phyloP scores from a whole-genome alignment of 2,888 invertebrate species.

The Drosophila colorata region DNA sequence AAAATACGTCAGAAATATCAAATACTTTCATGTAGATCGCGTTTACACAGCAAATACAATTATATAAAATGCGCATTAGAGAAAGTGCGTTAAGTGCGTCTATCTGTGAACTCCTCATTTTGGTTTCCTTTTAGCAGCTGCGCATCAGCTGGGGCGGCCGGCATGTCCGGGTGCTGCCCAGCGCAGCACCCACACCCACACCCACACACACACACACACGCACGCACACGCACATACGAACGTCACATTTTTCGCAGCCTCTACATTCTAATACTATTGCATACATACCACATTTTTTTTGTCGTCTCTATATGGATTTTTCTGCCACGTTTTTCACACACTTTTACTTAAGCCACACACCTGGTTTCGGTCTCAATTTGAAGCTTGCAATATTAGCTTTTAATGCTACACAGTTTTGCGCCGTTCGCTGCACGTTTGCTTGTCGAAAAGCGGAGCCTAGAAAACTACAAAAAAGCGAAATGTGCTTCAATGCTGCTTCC shows the following conservation, averaged over 20 bases:
- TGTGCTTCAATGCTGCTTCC: constrained; percentile 75
- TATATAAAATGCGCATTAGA: constrained; percentile 38
- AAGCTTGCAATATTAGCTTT: constrained; percentile 58
- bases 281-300: constrained; percentile 71
- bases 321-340: constrained; percentile 77
- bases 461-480: constrained; percentile 58
- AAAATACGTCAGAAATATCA: constrained; percentile 8
- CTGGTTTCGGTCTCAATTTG: constrained; percentile 51
- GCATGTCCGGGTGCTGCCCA: constrained; percentile 48
- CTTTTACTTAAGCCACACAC: constrained; percentile 53
- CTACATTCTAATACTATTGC: constrained; percentile 55
- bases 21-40: constrained; percentile 28
- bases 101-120: constrained; percentile 12
- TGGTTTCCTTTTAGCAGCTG: constrained; percentile 19
- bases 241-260: constrained; percentile 59
- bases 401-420: constrained; percentile 44
- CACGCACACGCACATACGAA: constrained; percentile 15
- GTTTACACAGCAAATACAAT: constrained; percentile 10
- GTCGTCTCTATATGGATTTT: constrained; percentile 70
- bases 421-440: constrained; percentile 34
- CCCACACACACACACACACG: constrained; percentile 16
- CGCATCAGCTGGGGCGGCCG: constrained; percentile 53
- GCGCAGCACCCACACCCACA: constrained; percentile 68
- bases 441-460: constrained; percentile 41
- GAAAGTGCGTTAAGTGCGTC: constrained; percentile 8